phyloP scores from a whole-genome alignment of 2,888 invertebrate genomes.

The Gibbula magus region DNA sequence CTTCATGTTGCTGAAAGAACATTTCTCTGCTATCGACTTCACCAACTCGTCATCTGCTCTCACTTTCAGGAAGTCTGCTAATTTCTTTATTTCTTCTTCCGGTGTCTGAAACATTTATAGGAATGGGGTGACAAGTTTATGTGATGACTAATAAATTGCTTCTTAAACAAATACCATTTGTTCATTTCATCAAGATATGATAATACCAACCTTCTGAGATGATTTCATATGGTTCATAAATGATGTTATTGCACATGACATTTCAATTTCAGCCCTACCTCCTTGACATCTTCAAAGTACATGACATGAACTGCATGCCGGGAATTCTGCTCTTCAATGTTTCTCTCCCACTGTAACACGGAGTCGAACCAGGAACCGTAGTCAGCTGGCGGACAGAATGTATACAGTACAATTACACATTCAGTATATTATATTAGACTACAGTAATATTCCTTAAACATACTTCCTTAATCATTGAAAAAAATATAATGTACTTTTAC shows the following conservation, averaged over 20 bases:
- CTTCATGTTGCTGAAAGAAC: constrained; percentile 31
- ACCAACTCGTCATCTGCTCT: constrained; percentile 16
- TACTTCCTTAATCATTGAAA: too few species aligned
- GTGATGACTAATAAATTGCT: too few species aligned
- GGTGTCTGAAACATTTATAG: constrained; percentile 10
- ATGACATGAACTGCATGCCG: not conserved
- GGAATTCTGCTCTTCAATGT: not conserved
- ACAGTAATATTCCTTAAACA: too few species aligned
- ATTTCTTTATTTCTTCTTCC: not conserved
- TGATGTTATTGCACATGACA: too few species aligned
- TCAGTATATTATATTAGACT: too few species aligned
- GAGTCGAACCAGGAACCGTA: not conserved
- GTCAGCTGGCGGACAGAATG: not conserved
- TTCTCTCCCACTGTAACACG: not conserved
- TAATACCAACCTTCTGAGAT: too few species aligned
- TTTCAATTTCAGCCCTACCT: not conserved
- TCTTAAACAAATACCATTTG: too few species aligned
- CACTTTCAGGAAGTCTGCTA: constrained; percentile 23
- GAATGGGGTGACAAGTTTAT: too few species aligned
- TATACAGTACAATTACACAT: too few species aligned
- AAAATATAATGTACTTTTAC: too few species aligned
- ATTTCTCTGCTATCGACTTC: constrained; percentile 22
- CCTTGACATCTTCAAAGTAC: not conserved
- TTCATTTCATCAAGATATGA: too few species aligned
- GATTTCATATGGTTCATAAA: too few species aligned